Conservation (phyloP, 2,113 vertebrate genomes). For the Promerops cafer region DNA sequence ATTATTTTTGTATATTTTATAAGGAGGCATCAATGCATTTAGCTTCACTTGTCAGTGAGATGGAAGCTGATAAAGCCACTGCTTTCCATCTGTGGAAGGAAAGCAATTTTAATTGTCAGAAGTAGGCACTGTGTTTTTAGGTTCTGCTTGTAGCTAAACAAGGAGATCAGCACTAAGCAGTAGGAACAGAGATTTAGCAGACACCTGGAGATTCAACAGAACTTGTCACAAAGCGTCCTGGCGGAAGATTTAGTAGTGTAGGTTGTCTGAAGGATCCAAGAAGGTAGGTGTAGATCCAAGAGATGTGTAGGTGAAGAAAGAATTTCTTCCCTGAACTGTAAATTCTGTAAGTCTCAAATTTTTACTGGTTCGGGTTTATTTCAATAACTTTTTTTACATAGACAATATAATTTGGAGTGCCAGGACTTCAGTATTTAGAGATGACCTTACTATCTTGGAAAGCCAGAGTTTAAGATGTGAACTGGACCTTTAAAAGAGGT, state of each 20-base stretch:
- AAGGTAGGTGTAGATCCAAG: not conserved
- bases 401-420: not conserved
- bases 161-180: not conserved
- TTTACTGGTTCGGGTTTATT: not conserved
- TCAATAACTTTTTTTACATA: not conserved
- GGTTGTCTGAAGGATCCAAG: not conserved
- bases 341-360: not conserved
- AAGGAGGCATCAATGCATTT: not conserved
- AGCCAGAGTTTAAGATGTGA: not conserved
- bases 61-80: not conserved
- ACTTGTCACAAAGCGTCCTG: not conserved
- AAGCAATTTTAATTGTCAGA: not conserved
- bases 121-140: not conserved
- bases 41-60: not conserved
- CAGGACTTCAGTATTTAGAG: not conserved
- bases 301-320: not conserved
- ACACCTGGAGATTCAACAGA: not conserved
- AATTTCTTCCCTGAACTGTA: not conserved
- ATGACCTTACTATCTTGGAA: not conserved
- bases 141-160: not conserved
- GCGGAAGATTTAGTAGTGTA: not conserved
- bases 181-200: not conserved
- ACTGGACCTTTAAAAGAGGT: not conserved
- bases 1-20: not conserved
- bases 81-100: not conserved